Base-by-base conservation (phyloP, 2,113 vertebrate species). In the Aspiorhynchus laticeps region DNA sequence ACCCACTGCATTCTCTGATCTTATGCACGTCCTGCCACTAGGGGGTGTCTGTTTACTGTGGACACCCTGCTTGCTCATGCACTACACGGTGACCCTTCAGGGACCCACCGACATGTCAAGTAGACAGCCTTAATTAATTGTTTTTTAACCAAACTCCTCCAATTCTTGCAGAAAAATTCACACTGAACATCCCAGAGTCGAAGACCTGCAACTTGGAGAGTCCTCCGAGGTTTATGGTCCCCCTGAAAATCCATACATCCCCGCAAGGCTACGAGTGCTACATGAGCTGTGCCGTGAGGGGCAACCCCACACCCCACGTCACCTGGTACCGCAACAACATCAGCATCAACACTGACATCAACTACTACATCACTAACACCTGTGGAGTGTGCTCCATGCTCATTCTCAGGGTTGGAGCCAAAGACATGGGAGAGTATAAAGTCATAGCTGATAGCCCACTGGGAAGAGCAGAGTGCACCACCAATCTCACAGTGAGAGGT, bases 371-470 rank as follows among this genome's bases (percentile, higher is more conserved):
- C 91, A 96, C 95, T 0, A 97, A 99, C 51, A 93, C 95, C 88
- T 96, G 96, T 41, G 97, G 98, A 0, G 96, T 99, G 63, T 99
- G 97, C 90, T 98, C 96, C 43, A 91, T 98, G 88, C 87, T 97
- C 75, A 93, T 98, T 90, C 84, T 95, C 36, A 93, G 89, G 2
- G 97, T 97, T 71, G 93, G 93, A 12, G 43, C 93, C 10, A 91
- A 93, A 3, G 97, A 99, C 83, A 93, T 85, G 0, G 97, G 98
- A 1, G 93, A 96, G 83, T 99, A 98, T 87, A 95, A 92, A 88
- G 90, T 95, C 3, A 93, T 96, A 17, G 97, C 96, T 1, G 95
- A 96, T 91, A 99, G 96, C 83, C 5, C 63, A 0, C n/a, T 93
- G 73, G 98, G 98, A 56, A 93, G 91, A 83, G 96, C 93, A 0